Base-by-base conservation (phyloP, 2,888 invertebrate genomes). In the Drosophila macrothrix region DNA sequence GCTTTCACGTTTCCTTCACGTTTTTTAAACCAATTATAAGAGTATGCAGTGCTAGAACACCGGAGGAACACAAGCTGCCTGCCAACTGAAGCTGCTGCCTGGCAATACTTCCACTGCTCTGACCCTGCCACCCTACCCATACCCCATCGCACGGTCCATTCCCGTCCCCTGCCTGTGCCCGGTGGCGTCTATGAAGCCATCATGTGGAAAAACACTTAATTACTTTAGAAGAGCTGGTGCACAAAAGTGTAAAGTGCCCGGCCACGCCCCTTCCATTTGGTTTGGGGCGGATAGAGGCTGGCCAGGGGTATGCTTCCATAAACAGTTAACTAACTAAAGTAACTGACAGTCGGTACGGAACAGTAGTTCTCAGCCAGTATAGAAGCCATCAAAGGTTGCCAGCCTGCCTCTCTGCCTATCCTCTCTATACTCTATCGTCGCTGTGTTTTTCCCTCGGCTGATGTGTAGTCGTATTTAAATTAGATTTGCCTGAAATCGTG, bases 401-500 rank as follows among this genome's bases (percentile, higher is more conserved):
- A 33, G 14, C 58, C 56, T 19, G 35, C 22, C 59, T n/a, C 19
- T 39, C 43, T 14, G n/a, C 25, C 46, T 4, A 9, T 25, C 46
- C 46, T 16, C 25, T 16, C 22, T 22, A 46, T 46, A 9, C 25
- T 25, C 25, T 16, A 46, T 46, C 22, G 22, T 25, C 25, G 46
- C 25, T 46, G 46, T 4, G 16, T 46, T 25, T 16, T 16, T 58
- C 56, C 37, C 46, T 28, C 41, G 64, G 49, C 65, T 77, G 84
- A 78, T 82, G 88, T 84, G 88, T 88, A 88, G 84, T 84, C 83
- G 84, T 88, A 90, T 90, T 90, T 90, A 87, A 87, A 87, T 87
- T 87, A 90, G 87, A 87, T 87, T 87, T 89, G 68, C 89, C 84
- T 86, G 90, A 88, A 87, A 90, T 87, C 87, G 87, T 87, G 90